Evolutionary conservation across 2,113 vertebrate species (phyloP), one percentile per base, ranked within the genome.

Genomic region (Hippocampus comes): DNA sequence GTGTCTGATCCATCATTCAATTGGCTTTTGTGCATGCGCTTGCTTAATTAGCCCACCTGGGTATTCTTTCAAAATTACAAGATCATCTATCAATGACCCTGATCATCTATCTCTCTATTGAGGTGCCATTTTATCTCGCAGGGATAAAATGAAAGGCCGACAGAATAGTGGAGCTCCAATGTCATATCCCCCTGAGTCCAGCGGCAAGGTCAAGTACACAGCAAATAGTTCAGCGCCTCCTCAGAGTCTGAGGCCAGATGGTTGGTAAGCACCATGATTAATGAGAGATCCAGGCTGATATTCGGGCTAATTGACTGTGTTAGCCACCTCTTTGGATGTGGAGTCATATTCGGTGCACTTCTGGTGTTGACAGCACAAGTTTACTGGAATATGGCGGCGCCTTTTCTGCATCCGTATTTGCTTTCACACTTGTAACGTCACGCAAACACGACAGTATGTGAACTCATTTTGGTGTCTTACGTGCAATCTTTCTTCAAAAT

Each of bases 251-350:
- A 67, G 63, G 43, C 77, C 78, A 84, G 82, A 83, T 81, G 79
- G 78, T 38, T 71, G 20, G 56, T 85, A 84, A 82, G 73, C 67
- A 78, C 67, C 67, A 75, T 82, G 82, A 87, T 88, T 90, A 84
- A 89, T 21, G 73, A 81, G 34, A 81, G 82, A 84, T 86, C 67
- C 82, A 74, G 69, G 67, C 66, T 79, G 51, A 74, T 78, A 76
- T 84, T 65, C 73, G 72, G 63, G 76, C 76, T 81, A 82, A 88
- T 80, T 88, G 77, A 83, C 70, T 86, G 72, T 70, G 72, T 70
- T 82, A 71, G 70, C 78, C 76, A 73, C 71, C 53, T 27, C 30
- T 67, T 80, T 80, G 60, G 55, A 74, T 77, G 46, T 65, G 51
- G 25, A 4, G 0, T 74, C 73, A 72, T 71, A 43, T 68, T 74